Evolutionary conservation across 2,113 vertebrate species (phyloP), one percentile per base, ranked within the genome.

Genomic region (Thermophis baileyi): DNA sequence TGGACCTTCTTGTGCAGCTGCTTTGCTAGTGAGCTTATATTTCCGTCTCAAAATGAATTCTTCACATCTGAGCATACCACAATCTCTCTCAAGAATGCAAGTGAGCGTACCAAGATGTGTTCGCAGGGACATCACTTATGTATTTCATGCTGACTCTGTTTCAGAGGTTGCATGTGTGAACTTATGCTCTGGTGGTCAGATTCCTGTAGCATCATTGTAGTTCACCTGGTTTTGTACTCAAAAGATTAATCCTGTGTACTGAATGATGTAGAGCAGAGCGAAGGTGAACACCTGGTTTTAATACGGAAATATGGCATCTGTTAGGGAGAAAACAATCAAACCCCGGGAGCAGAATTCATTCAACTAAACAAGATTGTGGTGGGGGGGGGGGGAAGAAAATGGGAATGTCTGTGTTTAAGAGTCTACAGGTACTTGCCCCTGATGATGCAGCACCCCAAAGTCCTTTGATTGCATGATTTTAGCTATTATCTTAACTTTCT

Each of bases 191-290:
- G 49, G 81, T 10, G 44, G 87, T 40, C 12, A 10, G 55, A 88
- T 91, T 47, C 18, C 89, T 91, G 60, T 93, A 87, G 46, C 92
- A 49, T 25, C 40, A 40, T 69, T 44, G 88, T 47, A 93, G 86
- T 93, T 87, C 89, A 91, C 50, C 60, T 54, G 85, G 18, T 57
- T 57, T 49, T 47, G 35, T n/a, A 35, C 27, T 74, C 40, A 18
- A 88, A 87, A 74, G 53, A 88, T 55, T 91, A 50, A 88, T 46
- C 85, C 60, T 30, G 20, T 47, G 89, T 3, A 1, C 18, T 14
- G 74, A 88, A 22, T 30, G 27, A 88, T 87, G 63, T 14, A 44
- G 49, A 81, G 51, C 25, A 4, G 60, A 35, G 49, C 81, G 16
- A 7, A 88, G 20, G 57, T 51, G 44, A 88, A 20, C 25, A 44